phyloP scores from a whole-genome alignment of 35 echinoderm and acorn worm genomes.

The Amphiura filiformis region DNA sequence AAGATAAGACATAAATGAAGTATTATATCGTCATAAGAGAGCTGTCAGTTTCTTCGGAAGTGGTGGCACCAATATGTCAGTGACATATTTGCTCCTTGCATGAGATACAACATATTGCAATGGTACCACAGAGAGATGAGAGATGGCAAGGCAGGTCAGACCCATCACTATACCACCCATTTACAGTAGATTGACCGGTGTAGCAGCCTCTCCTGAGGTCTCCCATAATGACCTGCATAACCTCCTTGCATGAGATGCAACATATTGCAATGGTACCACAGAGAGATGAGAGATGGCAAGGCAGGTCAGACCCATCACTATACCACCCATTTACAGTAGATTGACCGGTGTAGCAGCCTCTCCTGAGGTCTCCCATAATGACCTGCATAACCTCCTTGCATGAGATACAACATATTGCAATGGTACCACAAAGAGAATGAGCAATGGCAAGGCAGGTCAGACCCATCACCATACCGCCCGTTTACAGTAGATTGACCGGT shows the following conservation, averaged over 20 bases:
- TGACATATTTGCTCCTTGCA: slow-evolving; percentile 47
- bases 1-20: too few species aligned
- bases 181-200: slow-evolving; percentile 74
- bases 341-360: slow-evolving; percentile 61
- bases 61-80: slow-evolving; percentile 65
- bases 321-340: too few species aligned
- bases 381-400: slow-evolving; percentile 38
- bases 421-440: slow-evolving; percentile 75
- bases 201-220: slow-evolving; percentile 53
- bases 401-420: slow-evolving; percentile 61
- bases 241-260: slow-evolving; percentile 59
- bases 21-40: too few species aligned
- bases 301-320: too few species aligned
- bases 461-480: too few species aligned
- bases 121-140: slow-evolving; percentile 80
- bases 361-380: slow-evolving; percentile 63
- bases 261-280: slow-evolving; percentile 63
- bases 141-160: too few species aligned
- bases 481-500: too few species aligned
- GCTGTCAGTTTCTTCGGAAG: slow-evolving; percentile 54
- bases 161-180: too few species aligned
- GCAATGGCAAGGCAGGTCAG: too few species aligned
- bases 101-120: slow-evolving; percentile 61
- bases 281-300: too few species aligned
- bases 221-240: slow-evolving; percentile 66